Evolutionary conservation across 1,140 invertebrate genomes (phyloP).

Genomic region (Gryon sp.): DNA sequence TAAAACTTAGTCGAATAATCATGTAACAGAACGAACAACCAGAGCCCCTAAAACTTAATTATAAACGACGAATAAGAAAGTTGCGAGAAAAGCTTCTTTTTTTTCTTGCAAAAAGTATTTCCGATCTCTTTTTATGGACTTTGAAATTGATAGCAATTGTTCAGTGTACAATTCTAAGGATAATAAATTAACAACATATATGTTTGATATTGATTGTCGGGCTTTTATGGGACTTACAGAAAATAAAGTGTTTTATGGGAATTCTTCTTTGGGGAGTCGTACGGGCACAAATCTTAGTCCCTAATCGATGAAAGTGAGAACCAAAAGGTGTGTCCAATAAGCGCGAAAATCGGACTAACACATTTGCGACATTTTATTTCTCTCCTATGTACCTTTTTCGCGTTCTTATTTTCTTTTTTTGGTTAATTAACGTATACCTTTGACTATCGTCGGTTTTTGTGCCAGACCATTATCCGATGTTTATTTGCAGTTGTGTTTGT

Average conservation of each 20-base stretch:
- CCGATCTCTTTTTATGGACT: slow-evolving; percentile 40
- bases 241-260: slow-evolving; percentile 54
- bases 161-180: slow-evolving; percentile 41
- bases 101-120: neutral
- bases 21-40: too few relatives aligned
- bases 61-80: slow-evolving; percentile 27
- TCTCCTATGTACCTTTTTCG: too few relatives aligned
- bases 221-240: slow-evolving; percentile 36
- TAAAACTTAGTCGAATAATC: too few relatives aligned
- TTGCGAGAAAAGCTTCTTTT: slow-evolving; percentile 9
- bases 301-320: slow-evolving; percentile 13
- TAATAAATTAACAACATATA: slow-evolving; percentile 44
- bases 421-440: slow-evolving; percentile 73
- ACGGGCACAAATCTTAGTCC: slow-evolving; percentile 34
- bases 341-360: slow-evolving; percentile 14
- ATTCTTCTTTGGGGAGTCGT: slow-evolving; percentile 37
- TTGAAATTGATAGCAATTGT: slow-evolving; percentile 56
- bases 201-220: slow-evolving; percentile 42
- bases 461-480: slow-evolving; percentile 61
- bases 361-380: slow-evolving; percentile 54
- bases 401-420: too few relatives aligned
- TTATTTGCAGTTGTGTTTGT: slow-evolving; percentile 63
- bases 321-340: slow-evolving; percentile 10
- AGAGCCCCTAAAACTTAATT: slow-evolving; percentile 31
- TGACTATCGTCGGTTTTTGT: slow-evolving; percentile 59